A percentile compares a stretch with the other conserved stretches of the same genome.
phyloP scores from a whole-genome alignment of 2,113 vertebrate species.

The Mohoua ochrocephala region DNA sequence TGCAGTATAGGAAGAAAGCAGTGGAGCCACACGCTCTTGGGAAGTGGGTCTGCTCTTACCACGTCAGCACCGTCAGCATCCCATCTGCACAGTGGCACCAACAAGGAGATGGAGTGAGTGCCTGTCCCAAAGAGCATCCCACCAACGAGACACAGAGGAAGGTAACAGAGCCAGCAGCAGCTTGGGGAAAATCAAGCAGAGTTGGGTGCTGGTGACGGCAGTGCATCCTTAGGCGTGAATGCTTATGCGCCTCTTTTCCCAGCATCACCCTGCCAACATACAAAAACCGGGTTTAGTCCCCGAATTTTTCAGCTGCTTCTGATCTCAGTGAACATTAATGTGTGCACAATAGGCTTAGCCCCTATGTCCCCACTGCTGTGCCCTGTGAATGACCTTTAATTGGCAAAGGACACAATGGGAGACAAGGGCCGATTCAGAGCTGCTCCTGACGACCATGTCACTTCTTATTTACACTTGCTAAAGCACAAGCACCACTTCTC shows the following conservation, averaged over 20 bases:
- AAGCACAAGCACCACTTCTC: not conserved
- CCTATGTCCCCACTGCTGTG: not conserved
- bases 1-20: not conserved
- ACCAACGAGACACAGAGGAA: not conserved
- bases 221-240: not conserved
- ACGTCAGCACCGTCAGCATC: not conserved
- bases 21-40: accelerated
- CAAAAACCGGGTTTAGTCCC: not conserved
- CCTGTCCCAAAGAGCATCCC: not conserved
- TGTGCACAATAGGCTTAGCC: conserved; percentile 17
- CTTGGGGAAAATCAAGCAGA: not conserved
- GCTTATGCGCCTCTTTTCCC: not conserved
- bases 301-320: not conserved
- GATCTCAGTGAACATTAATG: conserved; percentile 16
- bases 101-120: not conserved
- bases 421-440: conserved; percentile 15
- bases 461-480: not conserved
- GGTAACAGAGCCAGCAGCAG: not conserved
- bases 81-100: not conserved
- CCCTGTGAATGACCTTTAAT: conserved; percentile 41
- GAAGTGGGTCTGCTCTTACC: not conserved
- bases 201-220: accelerated
- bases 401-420: conserved; percentile 12
- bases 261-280: not conserved
- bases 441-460: not conserved